Evolutionary conservation across 2,797 vertebrate species (phyloP).

Genomic region (Pempheris klunzingeri): DNA sequence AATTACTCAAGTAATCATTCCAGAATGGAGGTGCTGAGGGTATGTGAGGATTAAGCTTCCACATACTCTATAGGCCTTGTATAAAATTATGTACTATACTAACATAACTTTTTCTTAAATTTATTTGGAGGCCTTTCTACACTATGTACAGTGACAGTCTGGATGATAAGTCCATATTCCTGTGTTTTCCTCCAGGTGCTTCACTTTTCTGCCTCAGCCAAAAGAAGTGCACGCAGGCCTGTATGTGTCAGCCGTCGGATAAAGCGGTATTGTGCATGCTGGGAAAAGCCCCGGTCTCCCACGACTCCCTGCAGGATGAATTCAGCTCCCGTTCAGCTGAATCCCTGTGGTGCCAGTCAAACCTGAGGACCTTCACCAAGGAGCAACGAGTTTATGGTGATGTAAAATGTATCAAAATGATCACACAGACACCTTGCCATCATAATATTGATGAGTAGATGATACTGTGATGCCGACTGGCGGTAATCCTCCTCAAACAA

Average conservation of each 20-base stretch:
- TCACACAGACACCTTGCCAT: slow-evolving; percentile 13
- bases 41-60: slow-evolving; percentile 10
- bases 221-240: not conserved
- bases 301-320: not conserved
- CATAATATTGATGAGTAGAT: slow-evolving; percentile 8
- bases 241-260: not conserved
- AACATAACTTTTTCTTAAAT: too few species aligned
- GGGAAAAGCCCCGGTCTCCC: not conserved
- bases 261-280: not conserved
- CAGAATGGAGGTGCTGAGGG: slow-evolving; percentile 1
- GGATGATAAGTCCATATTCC: not conserved
- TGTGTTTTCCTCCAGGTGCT: not conserved
- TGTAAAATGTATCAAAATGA: not conserved
- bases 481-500: slow-evolving; percentile 16
- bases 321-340: not conserved
- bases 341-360: not conserved
- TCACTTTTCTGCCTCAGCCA: not conserved
- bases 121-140: not conserved
- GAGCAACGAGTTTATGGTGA: not conserved
- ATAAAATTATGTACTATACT: not conserved
- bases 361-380: not conserved
- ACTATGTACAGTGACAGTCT: not conserved
- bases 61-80: not conserved
- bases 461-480: slow-evolving; percentile 29
- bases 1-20: not conserved